Conservation (phyloP, 2,113 vertebrate genomes). For the Passer domesticus region DNA sequence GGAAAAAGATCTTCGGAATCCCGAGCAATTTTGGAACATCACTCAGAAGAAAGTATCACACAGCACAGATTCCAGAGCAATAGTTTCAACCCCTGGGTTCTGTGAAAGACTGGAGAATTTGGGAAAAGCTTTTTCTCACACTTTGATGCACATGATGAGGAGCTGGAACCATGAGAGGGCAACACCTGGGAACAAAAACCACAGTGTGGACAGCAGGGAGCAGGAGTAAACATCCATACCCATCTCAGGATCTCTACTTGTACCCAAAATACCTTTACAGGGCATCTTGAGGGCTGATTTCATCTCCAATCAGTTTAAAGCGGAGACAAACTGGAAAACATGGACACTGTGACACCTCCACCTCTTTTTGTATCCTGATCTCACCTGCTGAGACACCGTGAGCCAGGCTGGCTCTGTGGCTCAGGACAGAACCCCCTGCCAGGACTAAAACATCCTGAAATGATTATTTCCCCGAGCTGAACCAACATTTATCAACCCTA, state of each 20-base stretch:
- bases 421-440: neutral
- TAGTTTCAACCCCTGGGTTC: neutral
- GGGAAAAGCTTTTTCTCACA: rapidly evolving
- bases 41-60: neutral
- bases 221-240: neutral
- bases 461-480: neutral
- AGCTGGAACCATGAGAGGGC: neutral
- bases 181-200: neutral
- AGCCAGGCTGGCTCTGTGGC: neutral
- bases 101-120: neutral
- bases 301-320: neutral
- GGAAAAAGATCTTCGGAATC: neutral
- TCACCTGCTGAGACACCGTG: neutral
- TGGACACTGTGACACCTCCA: neutral
- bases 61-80: neutral
- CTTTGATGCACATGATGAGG: neutral
- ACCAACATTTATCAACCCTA: neutral
- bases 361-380: neutral
- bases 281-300: neutral
- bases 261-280: neutral
- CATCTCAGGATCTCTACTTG: neutral
- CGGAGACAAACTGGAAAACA: neutral
- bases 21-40: neutral
- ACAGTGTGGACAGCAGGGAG: rapidly evolving
- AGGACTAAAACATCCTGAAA: neutral